Evolutionary conservation across 1,140 invertebrate genomes (phyloP).

Genomic region (Anastrepha obliqua): DNA sequence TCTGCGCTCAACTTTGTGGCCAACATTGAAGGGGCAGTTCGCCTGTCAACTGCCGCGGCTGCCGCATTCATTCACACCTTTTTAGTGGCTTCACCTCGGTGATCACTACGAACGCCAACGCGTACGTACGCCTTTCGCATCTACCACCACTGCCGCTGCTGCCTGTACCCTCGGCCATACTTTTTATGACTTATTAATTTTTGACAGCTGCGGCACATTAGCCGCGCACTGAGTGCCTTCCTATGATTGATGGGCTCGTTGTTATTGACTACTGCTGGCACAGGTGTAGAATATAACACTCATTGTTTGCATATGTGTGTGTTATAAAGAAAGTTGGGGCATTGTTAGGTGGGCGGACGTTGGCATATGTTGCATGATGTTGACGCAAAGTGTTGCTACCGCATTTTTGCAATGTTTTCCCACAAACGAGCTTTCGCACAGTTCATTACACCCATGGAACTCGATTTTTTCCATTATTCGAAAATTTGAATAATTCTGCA

Average conservation of each 20-base stretch:
- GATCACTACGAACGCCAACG: background rate
- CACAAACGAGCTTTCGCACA: background rate
- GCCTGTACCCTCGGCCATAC: background rate
- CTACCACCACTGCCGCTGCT: background rate
- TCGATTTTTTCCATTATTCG: background rate
- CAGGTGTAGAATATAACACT: background rate
- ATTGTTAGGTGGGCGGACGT: conserved; percentile 20
- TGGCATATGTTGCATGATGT: conserved; percentile 8
- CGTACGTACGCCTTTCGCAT: background rate
- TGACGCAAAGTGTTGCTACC: conserved; percentile 38
- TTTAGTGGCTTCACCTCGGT: conserved; percentile 36
- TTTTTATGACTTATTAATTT: conserved; percentile 53
- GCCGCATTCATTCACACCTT: conserved; percentile 47
- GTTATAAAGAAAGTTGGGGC: background rate
- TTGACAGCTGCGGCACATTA: conserved; percentile 47
- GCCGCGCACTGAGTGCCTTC: conserved; percentile 31
- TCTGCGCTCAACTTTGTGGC: background rate
- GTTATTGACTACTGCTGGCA: conserved; percentile 37
- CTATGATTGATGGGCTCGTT: conserved; percentile 25
- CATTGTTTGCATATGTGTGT: background rate
- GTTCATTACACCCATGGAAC: background rate
- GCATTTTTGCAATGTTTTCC: background rate
- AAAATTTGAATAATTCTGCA: background rate
- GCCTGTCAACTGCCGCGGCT: conserved; percentile 1
- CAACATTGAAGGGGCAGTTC: conserved; percentile 49